These are phyloP conservation scores for Chaetodon trifasciatus DNA, from an alignment of 2,797 vertebrate genomes.

Conservation along the genomic window DNA sequence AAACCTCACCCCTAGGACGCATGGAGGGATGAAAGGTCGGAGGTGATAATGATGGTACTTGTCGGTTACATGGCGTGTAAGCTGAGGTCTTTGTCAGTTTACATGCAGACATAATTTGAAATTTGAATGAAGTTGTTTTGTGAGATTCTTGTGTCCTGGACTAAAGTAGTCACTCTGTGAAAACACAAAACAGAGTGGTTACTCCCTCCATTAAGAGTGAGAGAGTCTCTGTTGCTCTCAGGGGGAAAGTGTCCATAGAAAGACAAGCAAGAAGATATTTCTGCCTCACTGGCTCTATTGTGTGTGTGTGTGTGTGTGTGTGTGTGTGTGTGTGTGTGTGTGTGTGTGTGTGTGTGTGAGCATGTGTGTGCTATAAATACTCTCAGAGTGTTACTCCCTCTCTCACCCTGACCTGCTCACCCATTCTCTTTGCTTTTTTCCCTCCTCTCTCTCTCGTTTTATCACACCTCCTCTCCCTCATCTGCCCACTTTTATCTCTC, in stretches of 20 bases:
- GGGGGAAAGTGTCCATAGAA: conserved; percentile 67
- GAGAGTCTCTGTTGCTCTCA: conserved; percentile 60
- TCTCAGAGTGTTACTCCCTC: conserved; percentile 65
- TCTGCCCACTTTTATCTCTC: conserved; percentile 36
- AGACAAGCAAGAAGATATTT: conserved; percentile 74
- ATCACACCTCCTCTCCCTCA: conserved; percentile 19
- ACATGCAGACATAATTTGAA: conserved; percentile 7
- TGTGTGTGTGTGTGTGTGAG: conserved; percentile 55
- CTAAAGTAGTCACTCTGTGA: conserved; percentile 35
- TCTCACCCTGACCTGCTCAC: conserved; percentile 58
- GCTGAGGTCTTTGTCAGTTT: neutral
- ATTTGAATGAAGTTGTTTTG: conserved; percentile 12
- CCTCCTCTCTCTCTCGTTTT: conserved; percentile 2
- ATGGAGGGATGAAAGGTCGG: no score
- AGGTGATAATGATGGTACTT: neutral
- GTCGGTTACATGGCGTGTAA: no score
- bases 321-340: conserved; percentile 51
- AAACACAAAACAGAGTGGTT: conserved; percentile 48
- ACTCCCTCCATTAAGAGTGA: conserved; percentile 60
- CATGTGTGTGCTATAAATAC: conserved; percentile 78
- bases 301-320: conserved; percentile 57
- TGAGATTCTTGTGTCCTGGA: conserved; percentile 32
- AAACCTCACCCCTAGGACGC: neutral
- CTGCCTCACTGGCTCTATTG: conserved; percentile 67
- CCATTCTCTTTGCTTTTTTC: conserved; percentile 35